phyloP scores from a whole-genome alignment of 2,797 vertebrate genomes.

The Leptoclinus maculatus region DNA sequence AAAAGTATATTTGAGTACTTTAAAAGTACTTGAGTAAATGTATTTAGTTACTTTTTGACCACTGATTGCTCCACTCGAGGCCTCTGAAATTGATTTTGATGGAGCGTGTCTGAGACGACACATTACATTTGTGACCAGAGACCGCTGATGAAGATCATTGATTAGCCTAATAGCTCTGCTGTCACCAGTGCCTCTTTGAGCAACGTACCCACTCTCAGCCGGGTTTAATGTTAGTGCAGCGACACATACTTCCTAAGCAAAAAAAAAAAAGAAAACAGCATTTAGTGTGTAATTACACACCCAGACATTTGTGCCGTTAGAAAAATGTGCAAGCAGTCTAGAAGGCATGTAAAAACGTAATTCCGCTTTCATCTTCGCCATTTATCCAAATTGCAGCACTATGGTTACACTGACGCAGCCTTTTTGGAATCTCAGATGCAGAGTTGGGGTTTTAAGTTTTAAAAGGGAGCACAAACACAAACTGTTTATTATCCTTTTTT shows the following conservation, averaged over 20 bases:
- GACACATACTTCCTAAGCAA: slow-evolving; percentile 65
- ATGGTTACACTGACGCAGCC: slow-evolving; percentile 74
- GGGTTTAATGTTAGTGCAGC: slow-evolving; percentile 58
- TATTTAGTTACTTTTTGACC: slow-evolving; percentile 3
- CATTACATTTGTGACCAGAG: slow-evolving; percentile 15
- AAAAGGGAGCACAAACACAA: slow-evolving; percentile 65
- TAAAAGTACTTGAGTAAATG: background rate
- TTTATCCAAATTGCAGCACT: slow-evolving; percentile 81
- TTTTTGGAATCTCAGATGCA: slow-evolving; percentile 72
- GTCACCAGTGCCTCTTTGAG: slow-evolving; percentile 33
- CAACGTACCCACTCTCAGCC: slow-evolving; percentile 36
- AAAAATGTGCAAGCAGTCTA: slow-evolving; percentile 79
- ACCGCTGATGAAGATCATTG: slow-evolving; percentile 29
- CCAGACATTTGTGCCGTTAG: slow-evolving; percentile 72
- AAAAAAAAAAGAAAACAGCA: slow-evolving; percentile 49
- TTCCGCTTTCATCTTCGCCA: slow-evolving; percentile 76
- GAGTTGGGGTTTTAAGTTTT: slow-evolving; percentile 67
- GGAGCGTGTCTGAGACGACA: background rate
- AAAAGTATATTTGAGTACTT: background rate
- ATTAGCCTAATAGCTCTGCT: slow-evolving; percentile 46
- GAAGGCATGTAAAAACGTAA: slow-evolving; percentile 77
- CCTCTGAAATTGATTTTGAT: background rate
- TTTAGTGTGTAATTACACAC: slow-evolving; percentile 81
- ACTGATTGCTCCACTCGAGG: background rate
- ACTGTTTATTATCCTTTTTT: slow-evolving; percentile 70